phyloP scores from a whole-genome alignment of 2,113 vertebrate genomes.

The Dissostichus mawsoni region DNA sequence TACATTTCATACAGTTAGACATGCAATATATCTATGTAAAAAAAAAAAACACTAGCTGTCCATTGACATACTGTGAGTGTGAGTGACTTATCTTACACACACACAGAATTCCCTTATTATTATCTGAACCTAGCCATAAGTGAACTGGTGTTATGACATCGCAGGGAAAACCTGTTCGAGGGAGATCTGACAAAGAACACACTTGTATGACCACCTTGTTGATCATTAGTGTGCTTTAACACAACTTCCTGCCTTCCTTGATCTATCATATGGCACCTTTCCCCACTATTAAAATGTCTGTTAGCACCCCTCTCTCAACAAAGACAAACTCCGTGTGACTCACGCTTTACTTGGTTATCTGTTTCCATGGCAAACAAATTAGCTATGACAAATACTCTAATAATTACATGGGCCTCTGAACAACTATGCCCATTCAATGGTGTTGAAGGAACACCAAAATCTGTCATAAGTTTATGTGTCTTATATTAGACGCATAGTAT shows the following conservation, averaged over 20 bases:
- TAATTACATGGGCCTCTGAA: not conserved
- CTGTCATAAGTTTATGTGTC: not conserved
- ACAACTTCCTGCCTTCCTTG: not conserved
- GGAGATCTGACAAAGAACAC: not conserved
- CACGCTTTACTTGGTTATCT: not conserved
- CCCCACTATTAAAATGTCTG: not conserved
- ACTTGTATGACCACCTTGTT: not conserved
- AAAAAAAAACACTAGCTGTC: not conserved
- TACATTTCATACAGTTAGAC: not conserved
- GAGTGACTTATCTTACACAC: not conserved
- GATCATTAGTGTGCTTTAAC: not conserved
- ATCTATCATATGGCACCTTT: not conserved
- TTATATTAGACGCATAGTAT: conserved; percentile 1
- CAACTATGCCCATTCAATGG: not conserved
- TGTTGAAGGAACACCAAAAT: not conserved
- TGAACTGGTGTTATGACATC: not conserved
- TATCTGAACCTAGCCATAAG: not conserved
- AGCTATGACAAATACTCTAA: not conserved
- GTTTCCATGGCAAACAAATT: not conserved
- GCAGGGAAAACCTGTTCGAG: conserved; percentile 32
- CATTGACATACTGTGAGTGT: not conserved
- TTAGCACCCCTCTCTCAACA: not conserved
- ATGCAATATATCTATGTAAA: not conserved
- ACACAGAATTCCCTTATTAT: conserved; percentile 1
- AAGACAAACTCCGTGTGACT: not conserved